phyloP scores from a whole-genome alignment of 2,113 vertebrate species.

The Aphyosemion australe region DNA sequence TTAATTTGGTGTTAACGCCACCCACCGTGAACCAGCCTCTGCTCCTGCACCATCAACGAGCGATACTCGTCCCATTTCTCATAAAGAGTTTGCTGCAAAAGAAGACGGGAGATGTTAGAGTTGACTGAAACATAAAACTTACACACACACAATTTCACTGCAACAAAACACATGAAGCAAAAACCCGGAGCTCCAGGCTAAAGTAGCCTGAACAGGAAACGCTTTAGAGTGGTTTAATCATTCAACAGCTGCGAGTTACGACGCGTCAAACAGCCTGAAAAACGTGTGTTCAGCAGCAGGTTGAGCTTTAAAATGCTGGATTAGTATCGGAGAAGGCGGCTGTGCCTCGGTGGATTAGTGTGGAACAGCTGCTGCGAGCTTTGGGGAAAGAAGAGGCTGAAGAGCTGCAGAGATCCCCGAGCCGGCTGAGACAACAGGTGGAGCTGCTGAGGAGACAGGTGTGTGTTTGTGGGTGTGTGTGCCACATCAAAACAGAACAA shows the following conservation, averaged over 20 bases:
- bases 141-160: not conserved
- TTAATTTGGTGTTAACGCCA: conserved; percentile 5
- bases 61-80: conserved; percentile 97
- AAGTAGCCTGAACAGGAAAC: not conserved
- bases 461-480: conserved; percentile 52
- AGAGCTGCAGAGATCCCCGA: conserved; percentile 24
- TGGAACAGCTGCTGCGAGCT: conserved; percentile 63
- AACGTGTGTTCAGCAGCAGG: not conserved
- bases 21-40: conserved; percentile 90
- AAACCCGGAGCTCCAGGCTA: not conserved
- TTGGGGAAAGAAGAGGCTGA: conserved; percentile 21
- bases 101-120: not conserved
- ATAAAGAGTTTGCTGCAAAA: conserved; percentile 89
- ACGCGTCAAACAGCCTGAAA: not conserved
- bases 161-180: not conserved
- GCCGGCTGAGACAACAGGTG: conserved; percentile 61
- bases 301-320: conserved; percentile 49
- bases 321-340: conserved; percentile 19
- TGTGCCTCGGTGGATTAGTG: conserved; percentile 48
- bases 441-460: conserved; percentile 54
- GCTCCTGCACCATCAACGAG: conserved; percentile 93
- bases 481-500: conserved; percentile 11
- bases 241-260: not conserved
- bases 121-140: not conserved
- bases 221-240: too few species aligned